A percentile compares a stretch with the other conserved stretches of the same genome.
These are phyloP conservation scores for Musca domestica DNA, from an alignment of 1,140 invertebrate species.

Conservation along the genomic window DNA sequence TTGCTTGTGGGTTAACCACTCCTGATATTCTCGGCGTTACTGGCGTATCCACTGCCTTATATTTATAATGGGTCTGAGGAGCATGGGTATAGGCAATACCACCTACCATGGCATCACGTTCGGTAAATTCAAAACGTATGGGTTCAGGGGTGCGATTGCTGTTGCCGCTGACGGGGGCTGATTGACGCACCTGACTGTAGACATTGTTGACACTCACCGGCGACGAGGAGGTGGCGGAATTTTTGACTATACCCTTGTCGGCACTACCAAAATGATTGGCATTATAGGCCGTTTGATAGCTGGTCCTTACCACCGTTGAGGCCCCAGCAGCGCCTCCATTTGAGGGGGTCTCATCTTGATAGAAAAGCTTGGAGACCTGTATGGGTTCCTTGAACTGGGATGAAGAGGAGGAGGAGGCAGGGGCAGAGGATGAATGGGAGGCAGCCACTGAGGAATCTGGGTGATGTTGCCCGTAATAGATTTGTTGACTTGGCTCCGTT, in stretches of 20 bases:
- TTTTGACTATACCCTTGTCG: constrained; percentile 33
- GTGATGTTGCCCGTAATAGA: constrained; percentile 26
- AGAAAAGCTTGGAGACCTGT: constrained; percentile 44
- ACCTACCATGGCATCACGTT: constrained; percentile 39
- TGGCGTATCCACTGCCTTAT: background rate
- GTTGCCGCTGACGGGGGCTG: constrained; percentile 24
- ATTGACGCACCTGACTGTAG: constrained; percentile 30
- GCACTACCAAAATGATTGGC: constrained; percentile 45
- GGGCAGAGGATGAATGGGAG: constrained; percentile 31
- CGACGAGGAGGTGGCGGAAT: constrained; percentile 33
- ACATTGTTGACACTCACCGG: constrained; percentile 27
- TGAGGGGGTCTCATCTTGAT: constrained; percentile 43
- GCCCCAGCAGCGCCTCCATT: constrained; percentile 13
- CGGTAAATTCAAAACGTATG: constrained; percentile 47
- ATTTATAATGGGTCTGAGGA: constrained; percentile 5
- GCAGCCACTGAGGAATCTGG: constrained; percentile 21
- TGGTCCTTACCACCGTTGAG: constrained; percentile 42
- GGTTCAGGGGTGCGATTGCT: constrained; percentile 40
- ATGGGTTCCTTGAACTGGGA: constrained; percentile 36
- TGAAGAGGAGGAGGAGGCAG: background rate
- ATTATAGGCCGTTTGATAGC: constrained; percentile 45
- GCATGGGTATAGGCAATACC: constrained; percentile 32
- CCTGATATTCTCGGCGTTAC: background rate
- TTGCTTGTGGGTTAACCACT: background rate
- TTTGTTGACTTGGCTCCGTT: constrained; percentile 21